phyloP scores from a whole-genome alignment of 2,113 vertebrate species.

The Mandrillus leucophaeus region DNA sequence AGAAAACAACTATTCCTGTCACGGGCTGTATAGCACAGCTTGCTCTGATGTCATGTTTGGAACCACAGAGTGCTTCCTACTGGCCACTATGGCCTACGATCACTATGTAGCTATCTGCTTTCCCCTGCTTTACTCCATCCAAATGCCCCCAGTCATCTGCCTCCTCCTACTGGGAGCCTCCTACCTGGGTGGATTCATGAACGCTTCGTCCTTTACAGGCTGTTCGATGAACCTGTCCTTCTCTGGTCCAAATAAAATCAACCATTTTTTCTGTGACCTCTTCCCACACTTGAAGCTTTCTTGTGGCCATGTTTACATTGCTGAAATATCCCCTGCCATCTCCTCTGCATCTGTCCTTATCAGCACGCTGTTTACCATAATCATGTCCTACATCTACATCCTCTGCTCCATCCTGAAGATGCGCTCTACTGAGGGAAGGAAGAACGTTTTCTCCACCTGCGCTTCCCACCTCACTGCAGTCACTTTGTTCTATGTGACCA shows the following conservation, averaged over 20 bases:
- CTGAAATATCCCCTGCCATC: constrained; percentile 57
- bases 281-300: constrained; percentile 70
- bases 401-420: constrained; percentile 54
- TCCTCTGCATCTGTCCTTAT: constrained; percentile 45
- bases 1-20: not conserved
- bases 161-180: constrained; percentile 56
- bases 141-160: constrained; percentile 37
- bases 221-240: constrained; percentile 58
- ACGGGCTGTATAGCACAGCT: constrained; percentile 49
- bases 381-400: constrained; percentile 33
- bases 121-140: constrained; percentile 57
- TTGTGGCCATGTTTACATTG: constrained; percentile 54
- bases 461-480: constrained; percentile 47
- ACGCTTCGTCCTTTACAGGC: constrained; percentile 47
- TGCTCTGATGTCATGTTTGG: constrained; percentile 57
- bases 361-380: constrained; percentile 26
- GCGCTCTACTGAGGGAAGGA: not conserved
- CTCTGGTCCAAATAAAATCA: constrained; percentile 70
- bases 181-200: constrained; percentile 50
- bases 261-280: constrained; percentile 78
- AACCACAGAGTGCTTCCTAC: constrained; percentile 68
- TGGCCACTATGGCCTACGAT: constrained; percentile 69
- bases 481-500: constrained; percentile 56
- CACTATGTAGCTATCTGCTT: constrained; percentile 66
- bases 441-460: constrained; percentile 58